These are phyloP conservation scores for Eupristina koningsbergeri DNA, from an alignment of 1,140 invertebrate genomes.

Conservation along the genomic window DNA sequence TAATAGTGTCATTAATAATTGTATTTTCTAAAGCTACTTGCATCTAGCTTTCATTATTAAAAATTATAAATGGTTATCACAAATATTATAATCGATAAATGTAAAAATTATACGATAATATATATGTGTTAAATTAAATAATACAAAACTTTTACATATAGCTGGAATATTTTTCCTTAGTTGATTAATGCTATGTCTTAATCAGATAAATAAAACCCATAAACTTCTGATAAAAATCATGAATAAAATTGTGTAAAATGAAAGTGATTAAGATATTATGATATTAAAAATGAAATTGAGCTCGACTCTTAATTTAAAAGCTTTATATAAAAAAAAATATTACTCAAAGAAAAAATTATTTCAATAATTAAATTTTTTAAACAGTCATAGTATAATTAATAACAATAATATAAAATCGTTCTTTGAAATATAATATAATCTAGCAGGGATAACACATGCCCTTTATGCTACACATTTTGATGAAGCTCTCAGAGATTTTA, in stretches of 20 bases:
- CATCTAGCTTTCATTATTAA: too few relatives aligned
- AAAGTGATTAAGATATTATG: too few relatives aligned
- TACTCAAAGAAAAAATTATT: too few relatives aligned
- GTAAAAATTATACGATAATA: too few relatives aligned
- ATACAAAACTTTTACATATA: neutral
- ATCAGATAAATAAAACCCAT: neutral
- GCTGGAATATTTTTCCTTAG: neutral
- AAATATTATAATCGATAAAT: too few relatives aligned
- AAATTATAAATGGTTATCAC: too few relatives aligned
- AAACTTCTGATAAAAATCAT: neutral
- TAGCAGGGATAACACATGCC: neutral
- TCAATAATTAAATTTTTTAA: neutral
- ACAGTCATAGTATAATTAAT: neutral
- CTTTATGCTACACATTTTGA: neutral
- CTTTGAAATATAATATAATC: neutral
- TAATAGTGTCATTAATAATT: too few relatives aligned
- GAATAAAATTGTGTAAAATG: too few relatives aligned
- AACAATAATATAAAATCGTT: neutral
- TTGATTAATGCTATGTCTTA: neutral
- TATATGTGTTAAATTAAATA: neutral
- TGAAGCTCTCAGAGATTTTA: neutral
- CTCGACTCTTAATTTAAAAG: too few relatives aligned
- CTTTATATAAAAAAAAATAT: too few relatives aligned
- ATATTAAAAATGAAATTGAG: too few relatives aligned
- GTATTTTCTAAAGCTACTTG: too few relatives aligned